phyloP scores from a whole-genome alignment of 2,888 invertebrate genomes.

The Apeira syringaria region DNA sequence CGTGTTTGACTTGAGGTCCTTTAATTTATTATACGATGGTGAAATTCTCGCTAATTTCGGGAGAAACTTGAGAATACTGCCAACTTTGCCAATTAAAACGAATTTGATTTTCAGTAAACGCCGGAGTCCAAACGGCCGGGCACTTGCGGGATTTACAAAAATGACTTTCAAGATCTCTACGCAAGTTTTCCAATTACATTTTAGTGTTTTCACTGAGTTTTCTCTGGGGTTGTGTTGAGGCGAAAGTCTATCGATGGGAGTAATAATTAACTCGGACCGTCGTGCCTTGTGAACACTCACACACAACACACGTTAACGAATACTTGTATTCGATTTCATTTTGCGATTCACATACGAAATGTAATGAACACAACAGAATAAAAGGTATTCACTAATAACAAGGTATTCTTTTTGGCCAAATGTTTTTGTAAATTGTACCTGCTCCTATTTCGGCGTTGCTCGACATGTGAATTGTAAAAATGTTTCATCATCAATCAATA shows the following conservation, averaged over 20 bases:
- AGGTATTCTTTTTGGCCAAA: no score
- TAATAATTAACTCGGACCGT: no score
- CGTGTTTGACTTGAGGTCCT: slow-evolving; percentile 34
- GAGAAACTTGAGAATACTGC: slow-evolving; percentile 45
- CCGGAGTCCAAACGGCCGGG: slow-evolving; percentile 31
- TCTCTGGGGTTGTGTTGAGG: slow-evolving; percentile 7
- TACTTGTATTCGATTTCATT: no score
- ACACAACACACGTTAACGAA: no score
- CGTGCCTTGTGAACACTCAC: no score
- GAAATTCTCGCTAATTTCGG: slow-evolving; percentile 55
- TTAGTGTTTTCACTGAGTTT: slow-evolving; percentile 27
- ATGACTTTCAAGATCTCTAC: slow-evolving; percentile 43
- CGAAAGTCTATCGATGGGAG: slow-evolving; percentile 5
- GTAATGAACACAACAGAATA: no score
- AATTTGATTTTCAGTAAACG: slow-evolving; percentile 60
- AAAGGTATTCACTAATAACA: no score
- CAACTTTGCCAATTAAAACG: slow-evolving; percentile 69
- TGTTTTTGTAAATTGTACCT: no score
- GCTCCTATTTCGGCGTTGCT: no score
- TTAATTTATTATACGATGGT: slow-evolving; percentile 52
- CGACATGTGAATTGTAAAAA: no score
- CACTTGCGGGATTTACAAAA: slow-evolving; percentile 49
- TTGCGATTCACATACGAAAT: no score
- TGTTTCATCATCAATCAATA: no score
- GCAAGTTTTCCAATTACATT: slow-evolving; percentile 49